Evolutionary conservation across 1,140 invertebrate species (phyloP), one percentile per base, ranked within the genome.

Genomic region (Drosophila pachea): DNA sequence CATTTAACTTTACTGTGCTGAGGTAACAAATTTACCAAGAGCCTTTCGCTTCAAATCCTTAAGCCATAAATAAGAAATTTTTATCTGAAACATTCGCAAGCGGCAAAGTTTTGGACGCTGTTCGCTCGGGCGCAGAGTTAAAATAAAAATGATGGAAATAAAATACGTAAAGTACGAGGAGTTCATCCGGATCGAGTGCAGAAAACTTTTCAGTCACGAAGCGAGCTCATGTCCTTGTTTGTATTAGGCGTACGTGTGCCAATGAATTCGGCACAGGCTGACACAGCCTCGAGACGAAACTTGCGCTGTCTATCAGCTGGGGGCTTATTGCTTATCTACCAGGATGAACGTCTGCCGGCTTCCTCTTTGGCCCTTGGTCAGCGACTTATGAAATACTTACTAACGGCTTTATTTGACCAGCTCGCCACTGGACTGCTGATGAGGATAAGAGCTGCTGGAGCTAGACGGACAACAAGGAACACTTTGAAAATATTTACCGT

Each of bases 131-230:
- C 74, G 67, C 40, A 59, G 61, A 75, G 60, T 69, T 69, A 76
- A 83, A 78, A 74, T 79, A 86, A 84, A 86, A 86, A 86, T 79
- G 81, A 84, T 86, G 81, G 73, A 86, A 86, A 84, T 86, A 84
- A 84, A 86, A 79, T 86, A 84, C 65, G 48, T 63, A 84, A 84
- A 84, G 66, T 70, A 84, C 81, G 72, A 82, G 66, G 32, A 61
- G 67, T 60, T 74, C 29, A 48, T 48, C 72, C 55, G 42, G 60
- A 64, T 61, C 49, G 62, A 71, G 75, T 62, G 56, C 72, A 84
- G 61, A 65, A 73, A 86, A 75, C 64, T 86, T 75, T 81, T 77
- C 81, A 86, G 81, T 86, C 81, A 86, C 81, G 81, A 86, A 74
- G 68, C 43, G 67, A 74, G 77, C 81, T 86, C 81, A 86, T 86